A percentile compares a stretch with the other conserved stretches of the same genome.
These are phyloP conservation scores for Patiria pectinifera DNA, from an alignment of 53 echinoderm and acorn worm genomes.

Conservation along the genomic window DNA sequence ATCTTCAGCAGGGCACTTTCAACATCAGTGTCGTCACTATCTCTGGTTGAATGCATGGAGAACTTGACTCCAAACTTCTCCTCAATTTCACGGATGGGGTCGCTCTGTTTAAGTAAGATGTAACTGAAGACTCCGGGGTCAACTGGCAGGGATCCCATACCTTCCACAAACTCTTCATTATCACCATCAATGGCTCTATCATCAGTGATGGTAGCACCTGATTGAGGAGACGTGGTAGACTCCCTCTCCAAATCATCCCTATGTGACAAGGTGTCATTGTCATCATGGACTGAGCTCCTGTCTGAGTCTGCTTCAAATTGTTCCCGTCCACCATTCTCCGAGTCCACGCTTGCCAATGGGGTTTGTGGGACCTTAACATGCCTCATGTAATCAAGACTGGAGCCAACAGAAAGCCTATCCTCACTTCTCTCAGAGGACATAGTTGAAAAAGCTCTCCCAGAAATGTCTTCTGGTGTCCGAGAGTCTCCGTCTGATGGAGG, in stretches of 20 bases:
- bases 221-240: not conserved
- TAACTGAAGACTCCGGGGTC: slow-evolving; percentile 62
- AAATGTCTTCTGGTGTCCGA: not conserved
- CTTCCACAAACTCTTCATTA: slow-evolving; percentile 23
- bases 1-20: slow-evolving; percentile 57
- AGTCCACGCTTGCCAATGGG: not conserved
- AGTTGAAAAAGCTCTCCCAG: not conserved
- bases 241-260: slow-evolving; percentile 1
- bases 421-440: slow-evolving; percentile 10
- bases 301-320: not conserved
- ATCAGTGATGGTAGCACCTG: not conserved
- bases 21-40: slow-evolving; percentile 43
- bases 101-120: slow-evolving; percentile 50
- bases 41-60: slow-evolving; percentile 36
- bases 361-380: slow-evolving; percentile 34
- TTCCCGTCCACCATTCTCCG: not conserved
- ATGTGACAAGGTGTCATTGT: not conserved
- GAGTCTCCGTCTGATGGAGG: not conserved
- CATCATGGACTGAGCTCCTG: not conserved
- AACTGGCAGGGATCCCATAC: slow-evolving; percentile 47
- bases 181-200: not conserved
- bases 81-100: slow-evolving; percentile 50
- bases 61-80: slow-evolving; percentile 62
- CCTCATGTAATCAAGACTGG: slow-evolving; percentile 44
- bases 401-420: not conserved